Base-by-base conservation (phyloP, 2,888 invertebrate species). In the Torymus texanus region DNA sequence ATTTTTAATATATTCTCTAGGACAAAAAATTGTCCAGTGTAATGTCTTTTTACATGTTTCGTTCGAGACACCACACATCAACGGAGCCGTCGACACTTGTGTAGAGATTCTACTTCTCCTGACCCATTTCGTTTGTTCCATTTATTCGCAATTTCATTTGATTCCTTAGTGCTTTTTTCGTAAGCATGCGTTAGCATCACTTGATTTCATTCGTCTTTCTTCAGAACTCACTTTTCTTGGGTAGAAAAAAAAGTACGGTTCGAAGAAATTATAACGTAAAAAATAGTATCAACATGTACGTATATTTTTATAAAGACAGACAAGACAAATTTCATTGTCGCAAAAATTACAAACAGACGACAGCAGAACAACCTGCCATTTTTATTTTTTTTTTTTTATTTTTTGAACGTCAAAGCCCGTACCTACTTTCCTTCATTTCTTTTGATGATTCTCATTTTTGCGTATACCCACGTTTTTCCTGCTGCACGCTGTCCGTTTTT, bases 261-360 rank as follows among this genome's bases (percentile, higher is more conserved):
- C 76, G 74, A 79, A 81, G 77, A 79, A 79, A 81, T 71, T 29
- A 81, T 81, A 81, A 81, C 78, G 75, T 82, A 80, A 85, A 87
- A 85, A 72, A 83, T 84, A 84, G 81, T 85, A 85, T 85, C 84
- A 85, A 85, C 84, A 84, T 87, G 84, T 85, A 87, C 83, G 84
- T 86, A 86, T 87, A 87, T 84, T 86, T 85, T 86, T 84, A 86
- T 85, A 85, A 86, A 86, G 85, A 85, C 82, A 84, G 83, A 84
- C 75, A 84, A 80, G 84, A 85, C 82, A 85, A 75, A 75, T 73
- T 84, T 82, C 79, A 84, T 81, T 83, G 84, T 83, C 81, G 84
- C 79, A 77, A 81, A 83, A 82, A 83, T 84, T 84, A 85, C 82
- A 86, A 86, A 84, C 83, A 85, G 83, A 83, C 84, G 83, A 63